Evolutionary conservation across 2,888 invertebrate genomes (phyloP).

Genomic region (Netelia virgata): DNA sequence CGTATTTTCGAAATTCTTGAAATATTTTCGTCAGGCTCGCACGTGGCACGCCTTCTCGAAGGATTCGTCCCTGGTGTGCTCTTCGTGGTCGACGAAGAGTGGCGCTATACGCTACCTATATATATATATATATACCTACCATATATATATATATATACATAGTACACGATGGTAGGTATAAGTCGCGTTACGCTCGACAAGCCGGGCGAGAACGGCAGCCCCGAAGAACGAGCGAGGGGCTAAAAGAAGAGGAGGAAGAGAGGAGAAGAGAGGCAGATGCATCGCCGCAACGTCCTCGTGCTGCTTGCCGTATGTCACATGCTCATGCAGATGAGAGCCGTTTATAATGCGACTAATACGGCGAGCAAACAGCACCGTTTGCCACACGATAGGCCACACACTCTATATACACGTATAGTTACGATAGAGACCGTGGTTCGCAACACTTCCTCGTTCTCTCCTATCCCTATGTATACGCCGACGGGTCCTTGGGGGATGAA

Average conservation of each 20-base stretch:
- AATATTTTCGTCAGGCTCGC: too few relatives aligned
- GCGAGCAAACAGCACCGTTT: constrained; percentile 74
- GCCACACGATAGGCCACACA: constrained; percentile 61
- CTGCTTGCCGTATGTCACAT: constrained; percentile 80
- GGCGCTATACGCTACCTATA: constrained; percentile 24
- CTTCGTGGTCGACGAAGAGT: constrained; percentile 27
- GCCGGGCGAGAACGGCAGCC: constrained; percentile 54
- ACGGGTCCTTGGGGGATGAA: constrained; percentile 56
- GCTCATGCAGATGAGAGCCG: constrained; percentile 80
- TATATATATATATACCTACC: constrained; percentile 8
- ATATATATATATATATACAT: neutral
- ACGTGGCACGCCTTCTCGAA: too few relatives aligned
- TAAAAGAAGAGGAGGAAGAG: constrained; percentile 62
- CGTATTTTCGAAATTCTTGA: too few relatives aligned
- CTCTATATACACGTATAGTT: neutral
- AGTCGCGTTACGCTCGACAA: constrained; percentile 61
- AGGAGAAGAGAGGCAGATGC: constrained; percentile 78
- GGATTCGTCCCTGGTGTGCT: constrained; percentile 57
- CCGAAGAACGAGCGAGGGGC: constrained; percentile 58
- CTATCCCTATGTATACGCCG: constrained; percentile 11
- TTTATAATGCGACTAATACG: constrained; percentile 78
- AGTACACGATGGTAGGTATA: constrained; percentile 33
- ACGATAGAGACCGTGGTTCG: neutral
- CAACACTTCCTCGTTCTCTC: neutral
- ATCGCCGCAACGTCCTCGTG: constrained; percentile 72